Evolutionary conservation across 2,113 vertebrate genomes (phyloP), one percentile per base, ranked within the genome.

Genomic region (Nannobrachium achirus): DNA sequence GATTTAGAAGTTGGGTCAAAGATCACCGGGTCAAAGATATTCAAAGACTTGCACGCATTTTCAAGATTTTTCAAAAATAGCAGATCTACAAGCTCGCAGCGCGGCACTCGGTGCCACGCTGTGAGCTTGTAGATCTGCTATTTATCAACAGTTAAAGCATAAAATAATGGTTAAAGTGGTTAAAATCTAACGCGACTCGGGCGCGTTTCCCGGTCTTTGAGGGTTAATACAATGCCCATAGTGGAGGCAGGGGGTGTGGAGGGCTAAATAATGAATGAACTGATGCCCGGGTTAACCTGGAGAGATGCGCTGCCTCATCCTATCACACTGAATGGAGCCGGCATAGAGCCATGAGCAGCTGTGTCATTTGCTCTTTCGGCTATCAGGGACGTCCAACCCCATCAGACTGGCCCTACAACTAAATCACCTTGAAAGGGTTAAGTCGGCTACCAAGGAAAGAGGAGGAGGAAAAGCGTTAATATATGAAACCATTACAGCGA

Each of bases 201-300:
- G n/a, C n/a, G n/a, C n/a, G n/a, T n/a, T n/a, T n/a, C n/a, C n/a
- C n/a, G n/a, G n/a, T n/a, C n/a, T n/a, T n/a, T n/a, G n/a, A n/a
- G n/a, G n/a, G n/a, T n/a, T n/a, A n/a, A n/a, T 88, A 89, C 88
- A 89, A 88, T 85, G 76, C 76, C 78, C 76, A 79, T 74, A 46
- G 76, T 71, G 59, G 82, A 89, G 75, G 44, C 2, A 7, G 44
- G 10, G 44, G 44, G 14, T 10, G n/a, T 10, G 44, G 75, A 62
- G 56, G 53, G 83, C 80, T 88, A 85, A 91, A 91, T 91, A 89
- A 91, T 91, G 79, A 89, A 88, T 87, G 87, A 86, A 86, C 71
- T 73, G 66, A 63, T 80, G 76, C 85, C 69, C 71, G 63, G 76
- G 76, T 56, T 85, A 88, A 76, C 79, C 71, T 79, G 60, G 76